Evolutionary conservation across 2,888 invertebrate genomes (phyloP), one percentile per base, ranked within the genome.

Genomic region (Uropetala carovei): DNA sequence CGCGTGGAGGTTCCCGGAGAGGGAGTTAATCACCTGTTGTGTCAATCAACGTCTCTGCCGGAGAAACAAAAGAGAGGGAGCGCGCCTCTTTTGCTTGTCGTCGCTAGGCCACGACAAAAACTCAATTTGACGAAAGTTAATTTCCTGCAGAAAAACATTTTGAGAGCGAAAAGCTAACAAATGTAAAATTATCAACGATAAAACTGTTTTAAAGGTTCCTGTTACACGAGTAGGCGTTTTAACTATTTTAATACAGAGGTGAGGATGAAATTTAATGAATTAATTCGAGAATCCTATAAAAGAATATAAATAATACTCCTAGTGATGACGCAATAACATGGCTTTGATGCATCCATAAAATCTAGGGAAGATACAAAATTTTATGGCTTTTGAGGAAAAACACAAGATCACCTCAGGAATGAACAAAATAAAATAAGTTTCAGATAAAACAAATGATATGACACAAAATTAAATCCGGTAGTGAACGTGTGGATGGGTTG

Each of bases 31-130:
- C 86, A 86, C 86, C 60, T 86, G 60, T 86, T 59, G 60, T 64
- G 86, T 86, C 86, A 86, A 86, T 86, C 86, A 86, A 86, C 57
- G 86, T 86, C 86, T 86, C n/a, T n/a, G n/a, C 22, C 57, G 56
- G 2, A 16, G 27, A 43, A 43, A 56, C 58, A 86, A 57, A 59
- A 86, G 22, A 86, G 60, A 22, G n/a, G 27, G 30, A 4, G 58
- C 57, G 86, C 58, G 22, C 22, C 22, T 58, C 86, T 59, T 59
- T 86, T 86, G 27, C 59, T 60, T 86, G 13, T 59, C 64, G 9
- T 68, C 68, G 10, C 68, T n/a, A 68, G 68, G 68, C 68, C 68
- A 68, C 68, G 68, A 18, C 68, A 22, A 68, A 68, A 68, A 68
- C n/a, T n/a, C 68, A 22, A 18, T 18, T 22, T 22, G 9, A 68